Base-by-base conservation (phyloP, 92 coral and sea anemone genomes). In the Parazoanthus swiftii region DNA sequence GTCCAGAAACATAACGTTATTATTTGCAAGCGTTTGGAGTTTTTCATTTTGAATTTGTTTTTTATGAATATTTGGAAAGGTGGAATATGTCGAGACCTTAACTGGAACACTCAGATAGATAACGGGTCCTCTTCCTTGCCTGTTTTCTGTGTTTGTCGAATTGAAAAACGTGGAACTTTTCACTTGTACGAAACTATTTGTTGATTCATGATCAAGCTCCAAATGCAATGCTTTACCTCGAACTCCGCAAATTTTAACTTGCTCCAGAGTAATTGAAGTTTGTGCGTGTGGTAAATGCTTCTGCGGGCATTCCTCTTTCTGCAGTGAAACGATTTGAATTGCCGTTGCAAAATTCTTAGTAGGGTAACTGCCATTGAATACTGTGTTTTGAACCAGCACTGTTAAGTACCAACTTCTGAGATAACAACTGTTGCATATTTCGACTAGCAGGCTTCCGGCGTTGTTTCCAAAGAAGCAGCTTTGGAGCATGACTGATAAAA, bases 391-490 rank as follows among this genome's bases (percentile, higher is more conserved):
- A 39, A 76, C 42, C 4, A 76, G 3, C 43, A 42, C 80, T 37
- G 54, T 15, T n/a, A 76, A 39, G 79, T 75, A 18, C 23, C 3
- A 37, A 39, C 23, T 4, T 63, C 26, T 63, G 8, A 63, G n/a
- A 3, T 63, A 8, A 63, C 70, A 5, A 5, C 21, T 63, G 5
- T 20, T 9, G 25, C 26, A 1, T 1, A 20, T 63, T 63, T 63
- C 70, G 70, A 63, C 26, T 0, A 63, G 5, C 21, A 63, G 51
- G 33, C 54, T 76, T 39, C 35, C 79, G 3, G 79, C 54, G 54
- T 76, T 76, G 79, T 76, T 39, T 76, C 79, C 79, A 76, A 76
- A 39, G 54, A 76, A 39, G n/a, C 79, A 76, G 51, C 20, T 44
- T 76, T 18, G 39, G 13, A 76, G 0, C 43, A 13, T 76, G 54